phyloP scores from a whole-genome alignment of 2,113 vertebrate species.

The Stegostoma tigrinum region DNA sequence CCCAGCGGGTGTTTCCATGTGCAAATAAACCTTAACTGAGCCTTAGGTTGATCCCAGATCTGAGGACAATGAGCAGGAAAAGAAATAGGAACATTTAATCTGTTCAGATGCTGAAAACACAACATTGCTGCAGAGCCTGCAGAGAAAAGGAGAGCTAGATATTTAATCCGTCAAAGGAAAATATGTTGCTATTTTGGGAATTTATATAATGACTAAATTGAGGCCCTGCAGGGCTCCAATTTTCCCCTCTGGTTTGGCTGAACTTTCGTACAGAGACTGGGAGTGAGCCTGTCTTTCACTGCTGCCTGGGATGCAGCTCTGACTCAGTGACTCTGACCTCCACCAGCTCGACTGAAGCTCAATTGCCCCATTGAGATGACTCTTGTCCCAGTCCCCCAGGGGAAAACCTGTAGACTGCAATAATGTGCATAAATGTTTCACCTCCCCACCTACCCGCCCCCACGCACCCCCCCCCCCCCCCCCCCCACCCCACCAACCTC shows the following conservation, averaged over 20 bases:
- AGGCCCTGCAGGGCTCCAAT: not conserved
- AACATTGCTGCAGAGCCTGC: not conserved
- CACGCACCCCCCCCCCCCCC: too few species aligned
- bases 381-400: too few species aligned
- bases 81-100: too few species aligned
- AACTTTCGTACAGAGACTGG: not conserved
- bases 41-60: not conserved
- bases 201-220: conserved; percentile 19
- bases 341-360: too few species aligned
- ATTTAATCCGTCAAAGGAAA: conserved; percentile 27
- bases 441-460: too few species aligned
- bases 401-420: too few species aligned
- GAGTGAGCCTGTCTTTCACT: not conserved
- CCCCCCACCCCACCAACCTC: too few species aligned
- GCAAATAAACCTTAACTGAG: not conserved
- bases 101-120: not conserved
- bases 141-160: not conserved
- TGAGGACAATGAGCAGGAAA: not conserved
- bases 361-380: not conserved
- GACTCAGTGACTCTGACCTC: not conserved
- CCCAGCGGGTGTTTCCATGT: too few species aligned
- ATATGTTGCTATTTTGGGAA: conserved; percentile 28
- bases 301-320: not conserved
- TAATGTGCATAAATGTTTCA: too few species aligned
- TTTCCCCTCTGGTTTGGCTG: not conserved